Base-by-base conservation (phyloP, 2,888 invertebrate species). In the Odontocolon sp. region DNA sequence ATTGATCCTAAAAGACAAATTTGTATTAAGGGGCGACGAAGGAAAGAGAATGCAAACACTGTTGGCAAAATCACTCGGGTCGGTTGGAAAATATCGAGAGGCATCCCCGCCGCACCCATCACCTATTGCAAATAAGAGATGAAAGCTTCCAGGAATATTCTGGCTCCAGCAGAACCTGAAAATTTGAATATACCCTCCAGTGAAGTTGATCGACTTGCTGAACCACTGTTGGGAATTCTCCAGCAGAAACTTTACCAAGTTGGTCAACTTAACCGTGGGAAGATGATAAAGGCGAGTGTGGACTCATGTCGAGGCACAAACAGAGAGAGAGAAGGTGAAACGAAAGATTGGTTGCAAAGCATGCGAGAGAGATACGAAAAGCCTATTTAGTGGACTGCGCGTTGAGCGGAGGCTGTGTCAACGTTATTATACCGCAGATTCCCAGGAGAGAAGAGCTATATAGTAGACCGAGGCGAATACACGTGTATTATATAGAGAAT, bases 401-500 rank as follows among this genome's bases (percentile, higher is more conserved):
- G 81, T 80, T 80, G 71, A 67, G 64, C 69, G 33, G 57, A 52
- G 84, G 80, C 87, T 88, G 83, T 87, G 88, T 87, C 87, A 87
- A 87, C 87, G 85, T 87, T 87, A 87, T 87, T 87, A 88, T 86
- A 87, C 85, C 84, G 69, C 83, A 82, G 83, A 87, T 88, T 87
- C 87, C 85, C 87, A 72, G 57, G 86, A 83, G 88, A 88, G 79
- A 79, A 72, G 73, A 70, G 66, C 78, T 59, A 69, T 47, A 54
- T 21, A 36, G 26, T 47, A 47, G 28, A 50, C 66, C 52, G 8
- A 57, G 33, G 66, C 42, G 52, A 40, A 33, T 56, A 16, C 47
- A 66, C 64, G 52, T 68, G 54, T 42, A 70, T 66, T 59, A 59
- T 26, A 42, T 16, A 47, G 36, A 23, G 38, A 14, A 28, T 54